phyloP scores from a whole-genome alignment of 2,888 invertebrate species.

The Mongoloraphidia duomilia region DNA sequence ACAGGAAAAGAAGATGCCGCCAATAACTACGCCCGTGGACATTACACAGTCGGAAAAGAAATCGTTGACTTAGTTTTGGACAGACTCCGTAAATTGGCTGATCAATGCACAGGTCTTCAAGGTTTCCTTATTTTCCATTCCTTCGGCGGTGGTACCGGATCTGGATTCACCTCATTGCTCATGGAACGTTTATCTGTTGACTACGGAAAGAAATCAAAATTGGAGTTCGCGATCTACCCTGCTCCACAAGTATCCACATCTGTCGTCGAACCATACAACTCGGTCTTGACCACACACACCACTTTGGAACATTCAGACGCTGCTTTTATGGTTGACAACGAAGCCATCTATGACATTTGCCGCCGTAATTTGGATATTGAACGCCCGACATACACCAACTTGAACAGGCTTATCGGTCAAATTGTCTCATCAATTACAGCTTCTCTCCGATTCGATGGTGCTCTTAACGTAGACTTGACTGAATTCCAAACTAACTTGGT shows the following conservation, averaged over 20 bases:
- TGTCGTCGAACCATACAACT: conserved; percentile 45
- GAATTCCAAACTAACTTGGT: conserved; percentile 41
- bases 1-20: conserved; percentile 58
- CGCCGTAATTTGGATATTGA: conserved; percentile 41
- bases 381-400: conserved; percentile 44
- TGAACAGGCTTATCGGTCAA: conserved; percentile 42
- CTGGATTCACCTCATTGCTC: conserved; percentile 46
- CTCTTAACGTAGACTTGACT: conserved; percentile 40
- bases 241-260: conserved; percentile 22
- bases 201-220: too few species aligned
- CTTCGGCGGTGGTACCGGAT: conserved; percentile 44
- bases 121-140: conserved; percentile 50
- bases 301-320: conserved; percentile 43
- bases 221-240: conserved; percentile 50
- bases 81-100: conserved; percentile 37
- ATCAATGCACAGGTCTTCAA: conserved; percentile 41
- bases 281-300: conserved; percentile 44
- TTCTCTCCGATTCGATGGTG: conserved; percentile 41
- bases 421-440: conserved; percentile 41
- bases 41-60: conserved; percentile 46
- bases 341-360: conserved; percentile 36
- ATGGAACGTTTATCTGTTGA: conserved; percentile 48
- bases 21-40: conserved; percentile 50
- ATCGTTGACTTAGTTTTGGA: conserved; percentile 36
- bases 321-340: conserved; percentile 37